Conservation (phyloP, 2,888 invertebrate genomes). For the Chymomyza amoena region DNA sequence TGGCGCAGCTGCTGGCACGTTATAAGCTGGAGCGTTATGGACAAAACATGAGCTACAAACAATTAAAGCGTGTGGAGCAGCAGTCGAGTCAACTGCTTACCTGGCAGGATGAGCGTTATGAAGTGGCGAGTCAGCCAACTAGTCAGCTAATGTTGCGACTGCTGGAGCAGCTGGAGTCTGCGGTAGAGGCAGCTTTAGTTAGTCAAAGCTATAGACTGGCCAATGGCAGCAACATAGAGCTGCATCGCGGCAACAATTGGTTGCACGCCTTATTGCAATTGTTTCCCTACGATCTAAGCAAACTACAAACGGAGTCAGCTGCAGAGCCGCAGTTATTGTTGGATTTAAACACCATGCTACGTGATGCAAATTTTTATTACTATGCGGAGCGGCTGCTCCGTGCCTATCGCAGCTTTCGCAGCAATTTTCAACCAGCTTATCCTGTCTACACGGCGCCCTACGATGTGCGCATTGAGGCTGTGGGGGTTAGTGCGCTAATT, state of each 20-base stretch:
- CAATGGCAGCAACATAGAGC: conserved; percentile 36
- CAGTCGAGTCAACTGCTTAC: background rate
- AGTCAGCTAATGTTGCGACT: background rate
- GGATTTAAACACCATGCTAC: conserved; percentile 82
- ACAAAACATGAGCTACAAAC: conserved; percentile 71
- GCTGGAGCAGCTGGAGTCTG: conserved; percentile 8
- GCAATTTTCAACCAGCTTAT: conserved; percentile 80
- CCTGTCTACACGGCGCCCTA: conserved; percentile 79
- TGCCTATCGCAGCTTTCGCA: conserved; percentile 81
- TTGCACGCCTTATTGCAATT: conserved; percentile 30
- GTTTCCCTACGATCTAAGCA: conserved; percentile 41
- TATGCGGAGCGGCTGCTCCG: conserved; percentile 82
- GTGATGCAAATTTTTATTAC: conserved; percentile 85
- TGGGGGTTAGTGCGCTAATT: conserved; percentile 82
- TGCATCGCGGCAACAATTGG: conserved; percentile 33
- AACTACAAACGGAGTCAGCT: background rate
- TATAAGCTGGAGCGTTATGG: conserved; percentile 86
- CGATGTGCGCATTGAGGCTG: conserved; percentile 82
- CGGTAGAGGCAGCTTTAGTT: conserved; percentile 13
- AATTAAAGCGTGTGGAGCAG: background rate
- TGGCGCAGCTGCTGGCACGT: conserved; percentile 84
- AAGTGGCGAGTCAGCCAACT: background rate
- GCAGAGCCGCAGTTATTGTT: conserved; percentile 77
- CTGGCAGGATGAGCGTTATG: conserved; percentile 80
- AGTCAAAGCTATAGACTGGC: conserved; percentile 1